These are phyloP conservation scores for Mormyrus iriodes DNA, from an alignment of 2,113 vertebrate genomes.

Conservation along the genomic window DNA sequence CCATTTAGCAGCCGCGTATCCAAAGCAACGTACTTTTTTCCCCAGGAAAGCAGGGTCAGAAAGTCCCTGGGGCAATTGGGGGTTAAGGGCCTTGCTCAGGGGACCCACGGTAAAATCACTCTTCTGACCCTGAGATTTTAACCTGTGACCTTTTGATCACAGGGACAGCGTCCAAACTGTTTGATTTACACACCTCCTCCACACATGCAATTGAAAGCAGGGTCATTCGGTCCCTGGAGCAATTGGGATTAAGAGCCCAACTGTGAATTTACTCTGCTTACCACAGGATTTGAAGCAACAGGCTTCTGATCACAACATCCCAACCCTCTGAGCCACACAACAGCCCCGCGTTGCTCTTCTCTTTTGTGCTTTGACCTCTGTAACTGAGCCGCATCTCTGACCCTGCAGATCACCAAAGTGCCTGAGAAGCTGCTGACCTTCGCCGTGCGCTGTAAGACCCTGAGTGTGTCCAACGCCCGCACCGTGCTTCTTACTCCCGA, in stretches of 20 bases:
- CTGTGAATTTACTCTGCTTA: background rate
- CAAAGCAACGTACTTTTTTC: too few relatives aligned
- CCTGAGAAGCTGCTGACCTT: slow-evolving; percentile 88
- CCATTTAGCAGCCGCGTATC: too few relatives aligned
- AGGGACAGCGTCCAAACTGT: background rate
- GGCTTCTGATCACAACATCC: background rate
- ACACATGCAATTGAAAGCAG: background rate
- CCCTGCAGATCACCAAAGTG: slow-evolving; percentile 83
- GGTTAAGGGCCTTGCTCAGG: background rate
- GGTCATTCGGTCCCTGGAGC: background rate
- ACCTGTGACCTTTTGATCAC: background rate
- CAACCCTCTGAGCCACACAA: background rate
- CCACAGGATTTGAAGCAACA: background rate
- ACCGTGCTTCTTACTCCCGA: slow-evolving; percentile 91
- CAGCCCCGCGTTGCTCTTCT: background rate
- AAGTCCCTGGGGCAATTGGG: too few relatives aligned
- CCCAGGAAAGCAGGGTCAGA: too few relatives aligned
- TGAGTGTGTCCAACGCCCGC: slow-evolving; percentile 78
- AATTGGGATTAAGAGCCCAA: background rate
- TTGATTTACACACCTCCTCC: background rate
- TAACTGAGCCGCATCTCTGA: background rate
- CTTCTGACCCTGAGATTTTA: background rate
- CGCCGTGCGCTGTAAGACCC: slow-evolving; percentile 81
- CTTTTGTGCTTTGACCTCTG: background rate
- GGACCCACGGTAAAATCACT: background rate